These are phyloP conservation scores for Apis cerana DNA, from an alignment of 1,140 invertebrate genomes.

Conservation along the genomic window DNA sequence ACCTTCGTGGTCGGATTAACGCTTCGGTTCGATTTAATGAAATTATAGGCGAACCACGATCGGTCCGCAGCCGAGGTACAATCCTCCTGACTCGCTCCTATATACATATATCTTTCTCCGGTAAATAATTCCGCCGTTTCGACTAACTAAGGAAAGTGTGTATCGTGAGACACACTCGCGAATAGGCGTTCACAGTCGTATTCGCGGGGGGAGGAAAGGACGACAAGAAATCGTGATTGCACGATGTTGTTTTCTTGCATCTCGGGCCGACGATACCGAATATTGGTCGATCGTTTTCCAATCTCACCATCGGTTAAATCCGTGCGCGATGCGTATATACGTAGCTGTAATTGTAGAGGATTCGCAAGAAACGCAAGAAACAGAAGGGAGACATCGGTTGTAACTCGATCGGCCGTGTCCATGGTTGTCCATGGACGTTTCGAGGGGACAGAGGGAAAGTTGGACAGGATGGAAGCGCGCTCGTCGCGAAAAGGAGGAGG, in stretches of 20 bases:
- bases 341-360: neutral
- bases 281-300: neutral
- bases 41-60: constrained; percentile 23
- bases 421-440: neutral
- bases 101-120: too few relatives aligned
- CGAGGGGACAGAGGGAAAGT: neutral
- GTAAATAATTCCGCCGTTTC: too few relatives aligned
- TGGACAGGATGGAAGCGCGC: neutral
- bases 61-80: neutral
- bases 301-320: neutral
- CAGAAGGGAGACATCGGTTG: neutral
- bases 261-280: too few relatives aligned
- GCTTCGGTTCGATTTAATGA: constrained; percentile 5
- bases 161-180: too few relatives aligned
- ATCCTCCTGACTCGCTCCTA: neutral
- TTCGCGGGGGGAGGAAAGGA: neutral
- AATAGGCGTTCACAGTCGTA: too few relatives aligned
- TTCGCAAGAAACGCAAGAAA: neutral
- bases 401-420: neutral
- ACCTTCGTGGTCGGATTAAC: neutral
- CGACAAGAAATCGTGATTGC: neutral
- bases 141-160: too few relatives aligned
- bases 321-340: too few relatives aligned
- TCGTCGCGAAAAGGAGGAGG: neutral
- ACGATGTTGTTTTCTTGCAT: neutral